Evolutionary conservation across 2,113 vertebrate genomes (phyloP).

Genomic region (Gobius niger): DNA sequence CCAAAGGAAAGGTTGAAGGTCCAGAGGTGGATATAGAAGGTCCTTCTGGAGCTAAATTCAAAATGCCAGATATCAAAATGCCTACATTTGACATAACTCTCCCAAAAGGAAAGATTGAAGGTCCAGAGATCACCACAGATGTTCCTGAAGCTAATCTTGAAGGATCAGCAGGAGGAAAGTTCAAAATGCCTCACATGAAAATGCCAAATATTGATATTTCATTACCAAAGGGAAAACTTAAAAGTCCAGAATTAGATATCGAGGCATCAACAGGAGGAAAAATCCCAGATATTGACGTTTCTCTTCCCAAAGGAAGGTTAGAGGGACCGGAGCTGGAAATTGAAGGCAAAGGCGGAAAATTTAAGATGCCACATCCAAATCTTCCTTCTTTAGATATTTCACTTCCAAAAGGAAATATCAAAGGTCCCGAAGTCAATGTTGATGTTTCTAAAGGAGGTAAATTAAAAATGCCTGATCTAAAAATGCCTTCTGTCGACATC

Average conservation of each 20-base stretch:
- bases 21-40: conserved; percentile 27
- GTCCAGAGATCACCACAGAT: not conserved
- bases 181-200: conserved; percentile 1
- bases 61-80: conserved; percentile 10
- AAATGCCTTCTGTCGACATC: too few species aligned
- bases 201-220: conserved; percentile 49
- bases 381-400: conserved; percentile 50
- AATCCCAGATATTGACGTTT: conserved; percentile 18
- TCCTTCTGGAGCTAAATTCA: conserved; percentile 38
- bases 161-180: not conserved
- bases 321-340: conserved; percentile 39
- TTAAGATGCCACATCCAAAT: conserved; percentile 2
- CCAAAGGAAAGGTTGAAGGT: conserved; percentile 42
- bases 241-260: conserved; percentile 31
- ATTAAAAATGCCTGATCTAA: not conserved
- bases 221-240: conserved; percentile 44
- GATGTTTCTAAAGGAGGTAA: not conserved
- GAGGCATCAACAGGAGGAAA: too few species aligned
- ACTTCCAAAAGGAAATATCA: conserved; percentile 37
- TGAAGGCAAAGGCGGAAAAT: conserved; percentile 23
- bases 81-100: conserved; percentile 54
- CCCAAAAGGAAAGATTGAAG: conserved; percentile 41
- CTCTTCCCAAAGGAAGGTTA: conserved; percentile 31
- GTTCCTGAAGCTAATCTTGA: not conserved
- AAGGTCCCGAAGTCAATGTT: conserved; percentile 27